Percentiles rank a stretch among this genome's conserved stretches.
phyloP scores from a whole-genome alignment of 2,888 invertebrate species.

The Listrodromus nycthemerus region DNA sequence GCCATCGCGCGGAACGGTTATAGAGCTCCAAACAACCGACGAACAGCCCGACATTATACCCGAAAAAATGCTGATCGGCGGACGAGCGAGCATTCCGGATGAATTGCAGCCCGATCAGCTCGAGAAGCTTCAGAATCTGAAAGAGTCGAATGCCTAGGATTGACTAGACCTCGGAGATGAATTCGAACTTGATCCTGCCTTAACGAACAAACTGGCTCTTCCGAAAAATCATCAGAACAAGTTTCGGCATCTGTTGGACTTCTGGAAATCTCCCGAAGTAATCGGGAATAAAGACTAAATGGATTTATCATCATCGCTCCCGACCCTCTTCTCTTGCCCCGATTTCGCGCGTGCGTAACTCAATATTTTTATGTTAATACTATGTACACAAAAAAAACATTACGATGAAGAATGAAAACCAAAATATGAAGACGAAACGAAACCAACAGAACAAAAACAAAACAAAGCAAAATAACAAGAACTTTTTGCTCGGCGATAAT shows the following conservation, averaged over 20 bases:
- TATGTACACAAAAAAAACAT: slow-evolving; percentile 71
- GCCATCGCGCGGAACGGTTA: slow-evolving; percentile 77
- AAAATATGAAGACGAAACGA: slow-evolving; percentile 49
- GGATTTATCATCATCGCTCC: slow-evolving; percentile 29
- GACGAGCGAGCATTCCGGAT: slow-evolving; percentile 94
- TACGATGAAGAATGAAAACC: slow-evolving; percentile 47
- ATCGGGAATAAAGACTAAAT: slow-evolving; percentile 72
- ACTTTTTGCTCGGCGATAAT: slow-evolving; percentile 79
- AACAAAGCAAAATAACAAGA: slow-evolving; percentile 70
- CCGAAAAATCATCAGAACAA: slow-evolving; percentile 82
- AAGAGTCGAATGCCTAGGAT: slow-evolving; percentile 95
- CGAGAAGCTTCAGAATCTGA: slow-evolving; percentile 94
- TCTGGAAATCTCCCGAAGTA: slow-evolving; percentile 82
- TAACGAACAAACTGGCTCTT: slow-evolving; percentile 81
- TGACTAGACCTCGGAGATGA: slow-evolving; percentile 82
- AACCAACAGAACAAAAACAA: slow-evolving; percentile 37
- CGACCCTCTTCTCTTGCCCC: slow-evolving; percentile 30
- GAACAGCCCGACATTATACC: slow-evolving; percentile 78
- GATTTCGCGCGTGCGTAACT: slow-evolving; percentile 60
- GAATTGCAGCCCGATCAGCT: slow-evolving; percentile 95
- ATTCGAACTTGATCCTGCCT: slow-evolving; percentile 74
- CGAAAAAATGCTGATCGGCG: slow-evolving; percentile 88
- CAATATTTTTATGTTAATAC: slow-evolving; percentile 77
- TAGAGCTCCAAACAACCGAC: slow-evolving; percentile 73
- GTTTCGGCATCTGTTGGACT: slow-evolving; percentile 81